phyloP scores from a whole-genome alignment of 1,140 invertebrate species.

The Nebria ingens region DNA sequence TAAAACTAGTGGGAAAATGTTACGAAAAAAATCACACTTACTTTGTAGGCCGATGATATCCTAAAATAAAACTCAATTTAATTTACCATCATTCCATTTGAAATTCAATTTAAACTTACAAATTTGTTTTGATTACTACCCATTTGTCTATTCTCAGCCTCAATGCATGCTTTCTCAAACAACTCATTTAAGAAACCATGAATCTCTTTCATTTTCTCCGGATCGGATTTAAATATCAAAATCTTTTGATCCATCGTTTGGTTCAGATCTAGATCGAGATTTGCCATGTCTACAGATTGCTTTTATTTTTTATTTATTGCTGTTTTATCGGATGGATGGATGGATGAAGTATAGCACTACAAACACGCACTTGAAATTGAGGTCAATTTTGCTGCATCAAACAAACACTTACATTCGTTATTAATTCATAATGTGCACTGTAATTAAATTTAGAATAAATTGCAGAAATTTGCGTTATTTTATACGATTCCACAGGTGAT shows the following conservation, averaged over 20 bases:
- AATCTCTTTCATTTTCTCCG: slow-evolving; percentile 3
- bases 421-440: not conserved
- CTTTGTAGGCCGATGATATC: not conserved
- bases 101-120: not conserved
- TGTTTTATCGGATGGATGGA: too few relatives aligned
- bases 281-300: not conserved
- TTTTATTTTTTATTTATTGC: not conserved
- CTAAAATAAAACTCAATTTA: not conserved
- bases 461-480: too few relatives aligned
- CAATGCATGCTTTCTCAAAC: not conserved
- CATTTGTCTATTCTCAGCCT: not conserved
- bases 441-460: too few relatives aligned
- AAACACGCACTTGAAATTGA: not conserved
- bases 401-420: not conserved
- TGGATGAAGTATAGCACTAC: too few relatives aligned
- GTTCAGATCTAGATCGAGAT: not conserved
- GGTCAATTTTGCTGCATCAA: slow-evolving; percentile 5
- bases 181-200: not conserved
- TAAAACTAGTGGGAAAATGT: too few relatives aligned
- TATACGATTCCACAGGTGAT: too few relatives aligned
- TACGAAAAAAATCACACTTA: too few relatives aligned
- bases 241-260: slow-evolving; percentile 2
- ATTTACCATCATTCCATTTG: not conserved
- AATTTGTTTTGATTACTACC: not conserved
- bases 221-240: not conserved